Evolutionary conservation across 1,140 invertebrate genomes (phyloP), one percentile per base, ranked within the genome.

Genomic region (Cydia pomonella): DNA sequence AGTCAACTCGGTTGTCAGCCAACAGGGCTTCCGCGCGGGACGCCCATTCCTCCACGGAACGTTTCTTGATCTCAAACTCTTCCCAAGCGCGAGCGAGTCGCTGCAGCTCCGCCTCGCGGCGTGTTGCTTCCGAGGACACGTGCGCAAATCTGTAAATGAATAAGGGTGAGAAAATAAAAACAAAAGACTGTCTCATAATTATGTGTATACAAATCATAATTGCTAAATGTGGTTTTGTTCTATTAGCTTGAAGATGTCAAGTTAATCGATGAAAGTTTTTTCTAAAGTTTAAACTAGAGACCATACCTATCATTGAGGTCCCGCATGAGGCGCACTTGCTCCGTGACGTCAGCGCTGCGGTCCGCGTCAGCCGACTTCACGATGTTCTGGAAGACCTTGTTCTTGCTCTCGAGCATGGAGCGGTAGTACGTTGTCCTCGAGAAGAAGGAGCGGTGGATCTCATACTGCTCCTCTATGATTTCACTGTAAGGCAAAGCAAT

Each of bases 361-460:
- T 95, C 95, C 75, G 95, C 93, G 72, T 96, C 95, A 3, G 97
- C 95, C 0, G 96, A 95, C 82, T 96, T 96, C 0, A 97, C 93
- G n/a, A 99, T 96, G 82, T 96, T 98, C 77, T 96, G 95, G 89
- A 98, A 96, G n/a, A 98, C 96, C 93, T 98, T 98, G 88, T 98
- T 98, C 91, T 98, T 98, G 82, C 97, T 98, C 80, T 98, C 97
- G 53, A 99, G 86, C 96, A 98, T 98, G 0, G 97, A 98, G 85
- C 97, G 97, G 89, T 98, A 98, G 88, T 98, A 98, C 0, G 97
- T 94, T 0, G 96, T 97, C 75, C 97, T 95, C 0, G 97, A 96
- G 88, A 98, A 98, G 93, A 98, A 98, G 18, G 95, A 94, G 88
- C 98, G 98, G 83, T 99, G 97, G 80, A 95, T 95, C 72, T 98